phyloP scores from a whole-genome alignment of 2,888 invertebrate genomes.

The Agrochola circellaris region DNA sequence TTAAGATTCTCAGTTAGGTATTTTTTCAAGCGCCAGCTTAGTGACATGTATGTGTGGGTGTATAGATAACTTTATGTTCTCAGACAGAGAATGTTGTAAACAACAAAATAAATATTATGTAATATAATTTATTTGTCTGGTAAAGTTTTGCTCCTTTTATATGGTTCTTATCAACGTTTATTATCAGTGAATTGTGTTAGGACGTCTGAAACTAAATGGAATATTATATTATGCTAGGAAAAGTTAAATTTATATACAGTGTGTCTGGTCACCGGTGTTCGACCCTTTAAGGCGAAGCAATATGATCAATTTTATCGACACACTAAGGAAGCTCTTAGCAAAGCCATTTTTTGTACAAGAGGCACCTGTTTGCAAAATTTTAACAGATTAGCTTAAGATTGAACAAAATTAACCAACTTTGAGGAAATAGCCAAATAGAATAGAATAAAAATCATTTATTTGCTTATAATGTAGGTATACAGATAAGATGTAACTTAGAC shows the following conservation, averaged over 20 bases:
- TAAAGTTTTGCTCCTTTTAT: background rate
- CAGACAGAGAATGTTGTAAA: background rate
- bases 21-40: background rate
- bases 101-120: constrained; percentile 9
- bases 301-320: too few species aligned
- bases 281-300: too few species aligned
- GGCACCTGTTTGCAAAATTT: too few species aligned
- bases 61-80: background rate
- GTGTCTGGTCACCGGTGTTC: too few species aligned
- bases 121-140: background rate
- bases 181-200: background rate
- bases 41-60: background rate
- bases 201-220: background rate
- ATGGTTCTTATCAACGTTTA: background rate
- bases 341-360: too few species aligned
- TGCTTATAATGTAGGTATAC: too few species aligned
- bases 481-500: too few species aligned
- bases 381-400: too few species aligned
- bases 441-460: too few species aligned
- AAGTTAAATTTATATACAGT: background rate
- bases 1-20: background rate
- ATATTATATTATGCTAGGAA: background rate
- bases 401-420: too few species aligned
- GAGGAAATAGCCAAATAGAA: too few species aligned
- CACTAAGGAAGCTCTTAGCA: too few species aligned